Evolutionary conservation across 1,140 invertebrate species (phyloP).

Genomic region (Piezodorus guildinii): DNA sequence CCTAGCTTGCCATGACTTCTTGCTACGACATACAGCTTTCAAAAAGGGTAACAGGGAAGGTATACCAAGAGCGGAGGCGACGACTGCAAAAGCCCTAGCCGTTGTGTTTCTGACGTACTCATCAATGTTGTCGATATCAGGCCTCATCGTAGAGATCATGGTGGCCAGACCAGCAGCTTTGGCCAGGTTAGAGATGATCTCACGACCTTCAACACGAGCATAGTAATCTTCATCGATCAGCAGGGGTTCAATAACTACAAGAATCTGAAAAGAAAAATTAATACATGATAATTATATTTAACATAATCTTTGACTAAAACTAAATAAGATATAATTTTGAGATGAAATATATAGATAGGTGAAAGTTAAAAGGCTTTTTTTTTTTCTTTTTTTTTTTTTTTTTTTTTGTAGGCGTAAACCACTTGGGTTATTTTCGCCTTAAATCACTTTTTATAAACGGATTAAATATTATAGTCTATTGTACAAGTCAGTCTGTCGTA

Average conservation of each 20-base stretch:
- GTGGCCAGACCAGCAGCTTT: slow-evolving; percentile 99
- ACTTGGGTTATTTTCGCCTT: too few species aligned
- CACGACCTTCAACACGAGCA: slow-evolving; percentile 95
- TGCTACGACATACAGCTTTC: slow-evolving; percentile 97
- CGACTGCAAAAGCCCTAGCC: slow-evolving; percentile 96
- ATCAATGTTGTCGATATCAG: slow-evolving; percentile 99
- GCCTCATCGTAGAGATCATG: slow-evolving; percentile 99
- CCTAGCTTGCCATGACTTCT: slow-evolving; percentile 99
- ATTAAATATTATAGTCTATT: too few species aligned
- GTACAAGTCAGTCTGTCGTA: too few species aligned
- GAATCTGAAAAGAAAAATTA: slow-evolving; percentile 45
- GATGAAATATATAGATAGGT: too few species aligned
- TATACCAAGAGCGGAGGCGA: slow-evolving; percentile 96
- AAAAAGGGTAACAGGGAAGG: slow-evolving; percentile 95
- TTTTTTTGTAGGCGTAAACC: too few species aligned
- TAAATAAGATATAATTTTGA: too few species aligned
- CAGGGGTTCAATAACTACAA: slow-evolving; percentile 97
- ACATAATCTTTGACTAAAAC: too few species aligned
- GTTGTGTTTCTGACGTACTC: slow-evolving; percentile 99
- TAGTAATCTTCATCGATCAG: slow-evolving; percentile 99
- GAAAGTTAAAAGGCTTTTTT: too few species aligned
- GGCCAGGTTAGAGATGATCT: slow-evolving; percentile 98
- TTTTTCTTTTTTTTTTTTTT: too few species aligned
- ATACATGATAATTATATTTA: too few species aligned
- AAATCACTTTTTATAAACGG: too few species aligned